Evolutionary conservation across 2,797 vertebrate genomes (phyloP).

Genomic region (Sus cebifrons): DNA sequence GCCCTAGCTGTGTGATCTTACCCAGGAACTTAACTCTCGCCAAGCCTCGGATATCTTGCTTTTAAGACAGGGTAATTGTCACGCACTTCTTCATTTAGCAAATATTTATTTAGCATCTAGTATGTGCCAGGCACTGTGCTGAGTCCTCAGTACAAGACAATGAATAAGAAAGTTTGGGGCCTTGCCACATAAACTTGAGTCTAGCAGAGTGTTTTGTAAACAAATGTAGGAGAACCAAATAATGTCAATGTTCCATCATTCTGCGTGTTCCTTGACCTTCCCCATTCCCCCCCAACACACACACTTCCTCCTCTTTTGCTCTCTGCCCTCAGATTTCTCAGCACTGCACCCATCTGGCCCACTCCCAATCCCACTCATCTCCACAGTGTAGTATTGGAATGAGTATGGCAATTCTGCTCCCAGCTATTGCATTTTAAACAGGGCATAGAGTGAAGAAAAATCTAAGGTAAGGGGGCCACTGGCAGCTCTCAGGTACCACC

Average conservation of each 20-base stretch:
- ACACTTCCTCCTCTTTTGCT: neutral
- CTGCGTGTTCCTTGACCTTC: neutral
- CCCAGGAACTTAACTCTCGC: neutral
- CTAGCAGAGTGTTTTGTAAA: neutral
- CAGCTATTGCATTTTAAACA: neutral
- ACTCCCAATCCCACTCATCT: neutral
- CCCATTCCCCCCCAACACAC: neutral
- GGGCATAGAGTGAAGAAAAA: neutral
- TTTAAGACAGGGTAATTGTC: neutral
- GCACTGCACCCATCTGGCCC: neutral
- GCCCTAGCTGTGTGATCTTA: neutral
- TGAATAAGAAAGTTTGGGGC: neutral
- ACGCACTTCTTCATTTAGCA: neutral
- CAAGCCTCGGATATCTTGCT: neutral
- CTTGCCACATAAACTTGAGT: neutral
- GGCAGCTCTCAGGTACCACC: neutral
- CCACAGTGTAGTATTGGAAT: neutral
- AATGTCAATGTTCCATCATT: neutral
- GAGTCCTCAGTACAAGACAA: neutral
- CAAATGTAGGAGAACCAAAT: neutral
- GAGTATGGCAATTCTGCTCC: neutral
- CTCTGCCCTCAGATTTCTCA: neutral
- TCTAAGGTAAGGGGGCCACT: neutral
- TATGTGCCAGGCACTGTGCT: neutral
- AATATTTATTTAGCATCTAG: conserved; percentile 32